phyloP scores from a whole-genome alignment of 2,113 vertebrate species.

The Fulica atra region DNA sequence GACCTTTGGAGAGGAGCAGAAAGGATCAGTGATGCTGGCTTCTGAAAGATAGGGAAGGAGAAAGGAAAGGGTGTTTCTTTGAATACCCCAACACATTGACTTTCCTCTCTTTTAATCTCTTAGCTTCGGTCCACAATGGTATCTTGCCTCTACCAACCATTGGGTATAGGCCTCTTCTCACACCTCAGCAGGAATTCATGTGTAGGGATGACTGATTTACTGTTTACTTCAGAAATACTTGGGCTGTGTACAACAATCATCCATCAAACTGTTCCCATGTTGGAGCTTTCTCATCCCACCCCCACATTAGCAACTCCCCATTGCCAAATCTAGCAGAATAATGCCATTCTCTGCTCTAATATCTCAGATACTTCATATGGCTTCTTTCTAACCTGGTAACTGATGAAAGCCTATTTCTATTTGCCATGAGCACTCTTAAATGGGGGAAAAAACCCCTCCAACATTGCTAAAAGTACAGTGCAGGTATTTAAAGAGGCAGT shows the following conservation, averaged over 20 bases:
- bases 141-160: neutral
- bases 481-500: neutral
- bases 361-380: neutral
- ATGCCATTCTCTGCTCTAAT: neutral
- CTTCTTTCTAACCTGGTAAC: neutral
- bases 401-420: neutral
- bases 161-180: neutral
- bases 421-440: neutral
- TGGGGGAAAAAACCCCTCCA: neutral
- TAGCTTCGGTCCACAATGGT: neutral
- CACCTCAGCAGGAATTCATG: neutral
- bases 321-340: neutral
- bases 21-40: neutral
- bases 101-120: neutral
- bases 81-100: rapidly evolving
- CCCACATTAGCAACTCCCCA: neutral
- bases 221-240: neutral
- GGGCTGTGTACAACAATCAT: neutral
- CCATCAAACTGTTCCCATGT: neutral
- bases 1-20: neutral
- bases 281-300: neutral
- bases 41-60: neutral
- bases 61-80: neutral
- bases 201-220: neutral
- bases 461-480: neutral